Conservation (phyloP, 2,888 invertebrate species). For the Drosophila robusta region DNA sequence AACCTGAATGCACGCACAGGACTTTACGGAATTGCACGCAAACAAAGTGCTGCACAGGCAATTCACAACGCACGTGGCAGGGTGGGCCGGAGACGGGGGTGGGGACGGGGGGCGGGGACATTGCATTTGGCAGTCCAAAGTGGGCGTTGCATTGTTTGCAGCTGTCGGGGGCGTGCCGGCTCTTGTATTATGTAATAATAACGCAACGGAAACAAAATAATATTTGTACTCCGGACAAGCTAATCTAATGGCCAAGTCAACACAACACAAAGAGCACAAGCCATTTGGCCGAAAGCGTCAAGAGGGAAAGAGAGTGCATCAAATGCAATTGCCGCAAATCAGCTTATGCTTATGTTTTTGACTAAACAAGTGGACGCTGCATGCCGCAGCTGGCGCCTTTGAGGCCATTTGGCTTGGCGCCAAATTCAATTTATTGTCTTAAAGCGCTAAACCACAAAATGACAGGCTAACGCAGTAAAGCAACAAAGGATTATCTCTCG, state of each 20-base stretch:
- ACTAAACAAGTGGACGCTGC: constrained; percentile 56
- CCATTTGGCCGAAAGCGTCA: constrained; percentile 16
- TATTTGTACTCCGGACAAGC: constrained; percentile 41
- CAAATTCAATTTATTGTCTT: constrained; percentile 79
- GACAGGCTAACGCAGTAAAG: constrained; percentile 68
- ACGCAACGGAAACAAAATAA: constrained; percentile 40
- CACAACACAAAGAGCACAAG: constrained; percentile 18
- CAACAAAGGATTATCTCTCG: constrained; percentile 72
- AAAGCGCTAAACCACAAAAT: constrained; percentile 70
- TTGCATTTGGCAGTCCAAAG: constrained; percentile 1
- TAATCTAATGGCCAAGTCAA: constrained; percentile 57
- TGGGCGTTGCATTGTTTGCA: constrained; percentile 5
- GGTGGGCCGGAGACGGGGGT: background rate
- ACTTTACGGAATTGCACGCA: constrained; percentile 78
- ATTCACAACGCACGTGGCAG: constrained; percentile 44
- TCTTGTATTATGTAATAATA: constrained; percentile 65
- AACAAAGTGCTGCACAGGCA: constrained; percentile 64
- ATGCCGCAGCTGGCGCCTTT: constrained; percentile 45
- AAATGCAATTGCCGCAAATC: constrained; percentile 66
- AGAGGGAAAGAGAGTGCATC: constrained; percentile 36
- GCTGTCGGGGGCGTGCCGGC: constrained; percentile 26
- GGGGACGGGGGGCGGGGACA: background rate
- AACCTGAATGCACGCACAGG: constrained; percentile 82
- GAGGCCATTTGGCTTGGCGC: constrained; percentile 49
- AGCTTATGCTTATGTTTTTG: constrained; percentile 65